Percentiles rank a stretch among this genome's conserved stretches.
Evolutionary conservation across 2,797 vertebrate species (phyloP).

Genomic region (Xenops minutus): DNA sequence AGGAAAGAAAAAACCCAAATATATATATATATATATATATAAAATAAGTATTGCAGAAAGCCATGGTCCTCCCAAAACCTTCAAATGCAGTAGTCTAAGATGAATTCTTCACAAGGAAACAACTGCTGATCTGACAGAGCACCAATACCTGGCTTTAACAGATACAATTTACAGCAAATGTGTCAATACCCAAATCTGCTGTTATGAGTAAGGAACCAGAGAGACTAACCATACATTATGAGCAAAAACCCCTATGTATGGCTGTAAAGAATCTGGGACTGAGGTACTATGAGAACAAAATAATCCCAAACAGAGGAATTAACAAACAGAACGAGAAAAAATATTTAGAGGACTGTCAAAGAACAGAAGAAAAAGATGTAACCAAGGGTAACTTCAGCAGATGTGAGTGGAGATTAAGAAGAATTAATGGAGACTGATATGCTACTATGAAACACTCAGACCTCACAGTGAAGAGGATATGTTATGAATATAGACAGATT

Average conservation of each 20-base stretch:
- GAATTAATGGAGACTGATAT: neutral
- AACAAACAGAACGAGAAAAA: neutral
- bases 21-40: no score
- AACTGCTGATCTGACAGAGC: neutral
- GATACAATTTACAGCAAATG: neutral
- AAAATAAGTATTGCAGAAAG: neutral
- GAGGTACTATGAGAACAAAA: neutral
- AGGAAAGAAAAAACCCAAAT: no score
- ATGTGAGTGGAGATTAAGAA: neutral
- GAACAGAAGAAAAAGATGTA: neutral
- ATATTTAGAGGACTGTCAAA: neutral
- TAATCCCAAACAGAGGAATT: neutral
- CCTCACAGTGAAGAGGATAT: neutral
- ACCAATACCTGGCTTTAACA: neutral
- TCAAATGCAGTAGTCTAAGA: neutral
- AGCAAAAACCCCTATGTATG: neutral
- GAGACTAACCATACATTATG: neutral
- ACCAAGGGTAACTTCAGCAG: neutral
- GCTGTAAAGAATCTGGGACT: neutral
- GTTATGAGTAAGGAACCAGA: neutral
- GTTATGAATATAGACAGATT: neutral
- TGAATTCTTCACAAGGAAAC: neutral
- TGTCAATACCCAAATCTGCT: neutral
- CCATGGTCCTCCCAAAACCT: neutral
- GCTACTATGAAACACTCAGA: neutral